phyloP scores from a whole-genome alignment of 2,797 vertebrate genomes.

The Eurystomus glaucurus region DNA sequence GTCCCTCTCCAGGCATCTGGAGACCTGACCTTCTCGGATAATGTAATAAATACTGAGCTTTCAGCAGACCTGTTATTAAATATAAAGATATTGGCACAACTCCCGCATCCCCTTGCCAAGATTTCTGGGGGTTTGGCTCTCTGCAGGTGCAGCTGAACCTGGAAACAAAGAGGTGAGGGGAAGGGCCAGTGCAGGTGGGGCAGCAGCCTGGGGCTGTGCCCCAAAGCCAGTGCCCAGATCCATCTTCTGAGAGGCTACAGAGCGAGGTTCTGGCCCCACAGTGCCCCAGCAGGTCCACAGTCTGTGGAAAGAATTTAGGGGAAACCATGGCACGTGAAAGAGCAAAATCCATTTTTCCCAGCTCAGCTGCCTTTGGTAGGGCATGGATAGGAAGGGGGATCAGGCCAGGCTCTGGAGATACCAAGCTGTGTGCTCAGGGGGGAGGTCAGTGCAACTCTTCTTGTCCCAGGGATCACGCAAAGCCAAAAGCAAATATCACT shows the following conservation, averaged over 20 bases:
- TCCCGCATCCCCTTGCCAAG: not conserved
- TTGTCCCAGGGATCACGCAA: not conserved
- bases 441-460: not conserved
- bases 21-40: not conserved
- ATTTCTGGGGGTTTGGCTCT: not conserved
- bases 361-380: fast-evolving
- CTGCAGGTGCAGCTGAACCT: not conserved
- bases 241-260: fast-evolving
- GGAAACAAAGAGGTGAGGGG: not conserved
- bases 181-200: not conserved
- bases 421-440: not conserved
- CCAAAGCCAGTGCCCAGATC: not conserved
- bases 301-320: not conserved
- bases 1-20: fast-evolving
- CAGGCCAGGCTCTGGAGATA: not conserved
- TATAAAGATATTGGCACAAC: not conserved
- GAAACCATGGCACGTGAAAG: fast-evolving
- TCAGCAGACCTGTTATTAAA: not conserved
- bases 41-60: not conserved
- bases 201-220: not conserved
- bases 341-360: not conserved
- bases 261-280: not conserved
- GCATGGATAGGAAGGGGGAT: fast-evolving
- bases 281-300: not conserved
- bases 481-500: not conserved